Base-by-base conservation (phyloP, 2,113 vertebrate species). In the Salvelinus namaycush region DNA sequence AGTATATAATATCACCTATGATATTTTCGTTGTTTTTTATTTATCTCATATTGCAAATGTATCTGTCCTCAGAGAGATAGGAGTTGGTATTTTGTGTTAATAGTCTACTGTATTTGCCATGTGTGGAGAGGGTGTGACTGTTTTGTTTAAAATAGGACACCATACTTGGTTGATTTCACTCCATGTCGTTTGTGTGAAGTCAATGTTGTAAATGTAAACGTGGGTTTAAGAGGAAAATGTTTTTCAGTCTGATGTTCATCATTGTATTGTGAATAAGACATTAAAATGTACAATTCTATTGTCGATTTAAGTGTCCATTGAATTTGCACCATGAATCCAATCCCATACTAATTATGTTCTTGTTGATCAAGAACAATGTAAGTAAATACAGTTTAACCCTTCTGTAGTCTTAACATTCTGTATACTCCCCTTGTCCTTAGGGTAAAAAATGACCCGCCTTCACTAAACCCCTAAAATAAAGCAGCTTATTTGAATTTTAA, bases 211-310 rank as follows among this genome's bases (percentile, higher is more conserved):
- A 62, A 59, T 89, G 85, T 88, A 85, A 87, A 86, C 81, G 74
- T 78, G 73, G 76, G 72, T 75, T 80, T 75, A 76, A 79, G 75
- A 75, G 62, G 24, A 80, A 70, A 34, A 83, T 87, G 79, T 81
- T 81, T 83, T 84, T 72, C 81, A 54, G 70, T 90, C 60, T 85
- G 59, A 69, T 85, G 84, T 86, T 78, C 77, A 81, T 79, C 67
- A 44, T 83, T 89, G 77, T 88, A 87, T 88, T 88, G 84, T 88
- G 78, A 86, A 87, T 83, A 88, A 78, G 67, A 87, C 74, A 90
- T 87, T 91, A 91, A 54, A 87, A 90, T 83, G 22, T 80, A 60
- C 79, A 68, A 88, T 86, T 84, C 78, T 75, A 74, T 72, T 80
- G 76, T 81, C 82, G 18, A 57, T 77, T 76, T 5, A 66, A n/a